Evolutionary conservation across 53 echinoderm and acorn worm species (phyloP).

Genomic region (Holothuria leucospilota): DNA sequence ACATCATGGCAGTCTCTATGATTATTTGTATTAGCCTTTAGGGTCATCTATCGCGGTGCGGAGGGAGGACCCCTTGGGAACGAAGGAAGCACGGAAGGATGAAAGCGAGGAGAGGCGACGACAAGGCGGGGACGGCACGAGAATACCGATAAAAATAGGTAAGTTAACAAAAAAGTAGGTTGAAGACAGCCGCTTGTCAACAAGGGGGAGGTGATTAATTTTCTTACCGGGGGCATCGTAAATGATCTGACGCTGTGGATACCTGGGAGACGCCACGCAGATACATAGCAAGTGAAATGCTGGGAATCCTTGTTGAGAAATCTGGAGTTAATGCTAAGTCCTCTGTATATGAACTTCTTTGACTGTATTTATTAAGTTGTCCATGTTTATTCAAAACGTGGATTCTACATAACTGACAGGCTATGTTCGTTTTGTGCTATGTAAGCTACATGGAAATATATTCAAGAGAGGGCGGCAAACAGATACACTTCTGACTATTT

Average conservation of each 20-base stretch:
- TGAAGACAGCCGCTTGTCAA: constrained; percentile 44
- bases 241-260: neutral
- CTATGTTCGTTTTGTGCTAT: no score
- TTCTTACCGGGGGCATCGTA: constrained; percentile 51
- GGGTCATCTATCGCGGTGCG: constrained; percentile 15
- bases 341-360: no score
- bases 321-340: no score
- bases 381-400: no score
- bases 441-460: no score
- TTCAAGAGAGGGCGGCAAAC: no score
- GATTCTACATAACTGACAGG: no score
- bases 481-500: no score
- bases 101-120: constrained; percentile 44
- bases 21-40: constrained; percentile 48
- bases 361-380: no score
- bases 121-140: constrained; percentile 20
- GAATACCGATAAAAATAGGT: constrained; percentile 53
- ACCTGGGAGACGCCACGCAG: no score
- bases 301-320: no score
- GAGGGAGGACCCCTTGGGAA: constrained; percentile 34
- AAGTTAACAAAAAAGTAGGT: constrained; percentile 48
- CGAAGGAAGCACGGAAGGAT: constrained; percentile 46
- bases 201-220: constrained; percentile 38
- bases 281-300: no score
- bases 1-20: neutral